Conservation (phyloP, 1,140 invertebrate species). For the Zophobas morio region DNA sequence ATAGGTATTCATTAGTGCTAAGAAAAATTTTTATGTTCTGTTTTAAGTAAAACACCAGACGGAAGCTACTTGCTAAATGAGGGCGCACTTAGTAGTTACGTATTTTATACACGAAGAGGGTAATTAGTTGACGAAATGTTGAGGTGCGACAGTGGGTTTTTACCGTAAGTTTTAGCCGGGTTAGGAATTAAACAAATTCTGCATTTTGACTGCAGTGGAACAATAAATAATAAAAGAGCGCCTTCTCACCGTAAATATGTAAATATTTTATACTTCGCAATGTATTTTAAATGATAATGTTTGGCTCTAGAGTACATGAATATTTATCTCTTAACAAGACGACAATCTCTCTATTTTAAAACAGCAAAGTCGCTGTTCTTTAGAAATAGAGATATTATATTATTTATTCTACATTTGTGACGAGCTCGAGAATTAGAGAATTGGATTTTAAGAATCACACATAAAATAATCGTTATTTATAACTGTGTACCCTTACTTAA, state of each 20-base stretch:
- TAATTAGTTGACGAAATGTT: no score
- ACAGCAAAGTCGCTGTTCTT: neutral
- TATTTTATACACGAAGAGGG: no score
- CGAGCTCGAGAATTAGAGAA: neutral
- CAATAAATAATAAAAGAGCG: slow-evolving; percentile 12
- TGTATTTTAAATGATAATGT: neutral
- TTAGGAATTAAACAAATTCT: neutral
- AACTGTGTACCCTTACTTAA: slow-evolving; percentile 23
- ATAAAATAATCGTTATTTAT: slow-evolving; percentile 31
- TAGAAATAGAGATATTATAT: neutral
- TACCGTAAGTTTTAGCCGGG: neutral
- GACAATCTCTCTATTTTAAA: neutral
- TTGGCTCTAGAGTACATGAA: neutral
- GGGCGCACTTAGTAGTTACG: no score
- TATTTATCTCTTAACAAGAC: neutral
- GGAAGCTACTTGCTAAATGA: no score
- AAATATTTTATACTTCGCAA: slow-evolving; percentile 3
- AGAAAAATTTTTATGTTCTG: slow-evolving; percentile 28
- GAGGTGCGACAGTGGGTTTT: neutral
- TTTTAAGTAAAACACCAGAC: neutral
- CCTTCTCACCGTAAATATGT: slow-evolving; percentile 15
- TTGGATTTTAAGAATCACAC: slow-evolving; percentile 9
- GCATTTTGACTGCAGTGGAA: neutral
- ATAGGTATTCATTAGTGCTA: slow-evolving; percentile 51
- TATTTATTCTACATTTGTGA: slow-evolving; percentile 8